A percentile compares a stretch with the other conserved stretches of the same genome.
phyloP scores from a whole-genome alignment of 1,140 invertebrate genomes.

The Elymnias hypermnestra region DNA sequence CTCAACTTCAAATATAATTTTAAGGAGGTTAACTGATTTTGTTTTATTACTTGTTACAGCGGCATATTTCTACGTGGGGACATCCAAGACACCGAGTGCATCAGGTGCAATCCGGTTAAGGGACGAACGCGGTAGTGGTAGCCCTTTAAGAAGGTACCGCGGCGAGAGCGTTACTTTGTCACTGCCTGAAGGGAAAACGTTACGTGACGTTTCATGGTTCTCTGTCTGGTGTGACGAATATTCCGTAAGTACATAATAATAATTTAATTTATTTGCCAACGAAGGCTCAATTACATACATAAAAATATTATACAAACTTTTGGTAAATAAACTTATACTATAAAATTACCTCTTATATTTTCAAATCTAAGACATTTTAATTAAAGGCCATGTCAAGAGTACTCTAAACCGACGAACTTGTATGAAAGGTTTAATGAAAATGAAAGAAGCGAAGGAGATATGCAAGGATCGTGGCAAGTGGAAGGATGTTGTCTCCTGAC shows the following conservation, averaged over 20 bases:
- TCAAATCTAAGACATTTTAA: no score
- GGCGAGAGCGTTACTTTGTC: conserved; percentile 89
- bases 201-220: conserved; percentile 90
- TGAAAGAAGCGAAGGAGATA: no score
- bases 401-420: no score
- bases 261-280: no score
- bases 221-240: conserved; percentile 94
- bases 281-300: no score
- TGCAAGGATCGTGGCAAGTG: no score
- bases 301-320: no score
- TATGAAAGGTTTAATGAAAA: no score
- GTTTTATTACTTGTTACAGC: conserved; percentile 72
- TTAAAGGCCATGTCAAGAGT: no score
- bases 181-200: conserved; percentile 89
- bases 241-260: conserved; percentile 82
- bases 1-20: background rate
- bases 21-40: background rate
- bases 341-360: no score
- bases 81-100: conserved; percentile 77
- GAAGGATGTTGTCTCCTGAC: no score
- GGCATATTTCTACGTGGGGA: conserved; percentile 92
- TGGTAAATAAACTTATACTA: no score
- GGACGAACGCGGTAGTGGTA: conserved; percentile 86
- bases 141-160: conserved; percentile 84
- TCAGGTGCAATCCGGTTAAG: conserved; percentile 84